A percentile compares a stretch with the other conserved stretches of the same genome.
Conservation (phyloP, 1,140 invertebrate genomes). For the Armadillidium nasatum region DNA sequence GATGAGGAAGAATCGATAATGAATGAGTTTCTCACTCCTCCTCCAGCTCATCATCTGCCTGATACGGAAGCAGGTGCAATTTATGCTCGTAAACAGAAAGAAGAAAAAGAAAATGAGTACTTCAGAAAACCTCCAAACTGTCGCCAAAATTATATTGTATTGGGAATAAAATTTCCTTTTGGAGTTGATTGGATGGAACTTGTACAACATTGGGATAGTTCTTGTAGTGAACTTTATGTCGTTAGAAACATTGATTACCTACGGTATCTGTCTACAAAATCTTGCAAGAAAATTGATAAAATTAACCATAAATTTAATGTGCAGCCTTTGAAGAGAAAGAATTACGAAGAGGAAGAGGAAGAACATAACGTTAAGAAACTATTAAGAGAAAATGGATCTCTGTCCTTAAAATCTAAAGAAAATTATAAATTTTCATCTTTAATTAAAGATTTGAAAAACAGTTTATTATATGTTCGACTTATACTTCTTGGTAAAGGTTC, state of each 20-base stretch:
- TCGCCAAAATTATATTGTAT: not conserved
- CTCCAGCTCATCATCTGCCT: not conserved
- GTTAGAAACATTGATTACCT: not conserved
- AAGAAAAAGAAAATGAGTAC: not conserved
- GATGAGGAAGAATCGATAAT: not conserved
- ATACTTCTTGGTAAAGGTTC: conserved; percentile 23
- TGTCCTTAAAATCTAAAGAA: not conserved
- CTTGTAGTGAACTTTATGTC: not conserved
- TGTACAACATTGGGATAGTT: not conserved
- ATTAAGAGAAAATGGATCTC: not conserved
- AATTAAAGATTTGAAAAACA: not conserved
- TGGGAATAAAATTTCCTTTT: not conserved
- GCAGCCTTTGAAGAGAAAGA: not conserved
- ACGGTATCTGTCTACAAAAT: not conserved
- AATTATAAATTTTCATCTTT: not conserved
- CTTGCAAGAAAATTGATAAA: not conserved
- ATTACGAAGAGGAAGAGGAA: not conserved
- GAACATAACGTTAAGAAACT: not conserved
- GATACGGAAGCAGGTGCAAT: not conserved
- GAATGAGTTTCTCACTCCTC: not conserved
- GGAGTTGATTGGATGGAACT: conserved; percentile 7
- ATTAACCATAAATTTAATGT: not conserved
- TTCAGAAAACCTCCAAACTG: conserved; percentile 1
- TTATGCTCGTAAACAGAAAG: not conserved
- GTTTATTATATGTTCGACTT: conserved; percentile 12